Evolutionary conservation across 2,888 invertebrate species (phyloP), one percentile per base, ranked within the genome.

Genomic region (Diarsia brunnea): DNA sequence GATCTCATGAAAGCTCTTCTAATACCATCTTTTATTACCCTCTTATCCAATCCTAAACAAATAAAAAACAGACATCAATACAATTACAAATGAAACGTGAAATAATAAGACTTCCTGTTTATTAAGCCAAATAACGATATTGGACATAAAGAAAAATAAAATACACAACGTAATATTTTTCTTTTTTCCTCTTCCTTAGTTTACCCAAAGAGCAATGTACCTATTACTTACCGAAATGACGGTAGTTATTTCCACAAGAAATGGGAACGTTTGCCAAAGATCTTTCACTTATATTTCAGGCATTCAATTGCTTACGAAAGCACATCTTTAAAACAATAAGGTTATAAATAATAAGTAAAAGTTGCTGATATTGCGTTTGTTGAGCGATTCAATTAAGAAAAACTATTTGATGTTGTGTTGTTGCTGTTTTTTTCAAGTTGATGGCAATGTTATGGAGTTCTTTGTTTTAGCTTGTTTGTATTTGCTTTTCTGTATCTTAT

Each of bases 141-240:
- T 64, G 70, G 24, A 58, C 63, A 51, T 51, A 61, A 72, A 83
- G 61, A 51, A 73, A 78, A 72, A 83, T 69, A 83, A 73, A 78
- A 79, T 73, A 81, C 47, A 69, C 58, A 67, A 47, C 38, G 60
- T 65, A 61, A 53, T 69, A 65, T 78, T 72, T 76, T 67, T 60
- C 49, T 81, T 71, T 80, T 80, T 71, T 31, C 51, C 47, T 64
- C 1, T 1, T 7, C 38, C 27, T n/a, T 21, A n/a, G 66, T 69
- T 78, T 43, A 24, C 64, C 70, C 61, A 74, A 79, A 74, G 70
- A 84, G 53, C 73, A 84, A 79, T 49, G 49, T 69, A 61, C 68
- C 68, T 58, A 80, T 75, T 80, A 84, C 70, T 80, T 78, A 74
- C 74, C n/a, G 55, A 74, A 84, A 82, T 73, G 24, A 67, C 10